Conservation (phyloP, 2,888 invertebrate genomes). For the Frankliniella intonsa region DNA sequence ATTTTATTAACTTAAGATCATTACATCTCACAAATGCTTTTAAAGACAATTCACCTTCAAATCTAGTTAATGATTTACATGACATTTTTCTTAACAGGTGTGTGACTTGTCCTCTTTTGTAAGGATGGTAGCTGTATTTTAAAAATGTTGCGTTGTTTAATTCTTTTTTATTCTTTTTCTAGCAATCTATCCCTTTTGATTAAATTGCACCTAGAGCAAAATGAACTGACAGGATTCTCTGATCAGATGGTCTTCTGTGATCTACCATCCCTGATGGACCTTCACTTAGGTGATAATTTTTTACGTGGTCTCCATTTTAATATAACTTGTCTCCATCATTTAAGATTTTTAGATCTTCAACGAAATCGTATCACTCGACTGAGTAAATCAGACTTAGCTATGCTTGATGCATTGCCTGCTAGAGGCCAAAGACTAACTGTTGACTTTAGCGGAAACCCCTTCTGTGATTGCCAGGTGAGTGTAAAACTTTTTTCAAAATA, state of each 20-base stretch:
- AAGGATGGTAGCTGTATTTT: neutral
- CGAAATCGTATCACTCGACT: slow-evolving; percentile 60
- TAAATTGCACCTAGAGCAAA: slow-evolving; percentile 70
- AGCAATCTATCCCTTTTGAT: slow-evolving; percentile 60
- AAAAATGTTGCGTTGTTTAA: slow-evolving; percentile 34
- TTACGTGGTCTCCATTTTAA: slow-evolving; percentile 61
- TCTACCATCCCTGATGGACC: slow-evolving; percentile 59
- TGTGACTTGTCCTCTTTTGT: neutral
- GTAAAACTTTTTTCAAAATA: neutral
- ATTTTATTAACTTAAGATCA: slow-evolving; percentile 62
- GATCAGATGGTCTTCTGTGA: slow-evolving; percentile 66
- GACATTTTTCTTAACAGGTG: slow-evolving; percentile 42
- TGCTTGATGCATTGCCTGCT: slow-evolving; percentile 54
- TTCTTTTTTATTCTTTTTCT: neutral
- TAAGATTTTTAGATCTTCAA: slow-evolving; percentile 65
- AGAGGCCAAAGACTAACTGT: slow-evolving; percentile 52
- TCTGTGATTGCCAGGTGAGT: slow-evolving; percentile 41
- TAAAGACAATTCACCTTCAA: slow-evolving; percentile 58
- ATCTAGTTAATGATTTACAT: slow-evolving; percentile 61
- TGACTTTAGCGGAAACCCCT: slow-evolving; percentile 63
- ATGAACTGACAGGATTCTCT: slow-evolving; percentile 63
- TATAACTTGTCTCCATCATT: slow-evolving; percentile 59
- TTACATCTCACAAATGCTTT: slow-evolving; percentile 71
- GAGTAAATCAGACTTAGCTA: slow-evolving; percentile 52
- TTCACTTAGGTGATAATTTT: slow-evolving; percentile 64